Evolutionary conservation across 2,797 vertebrate genomes (phyloP), one percentile per base, ranked within the genome.

Genomic region (Tachyglossus aculeatus): DNA sequence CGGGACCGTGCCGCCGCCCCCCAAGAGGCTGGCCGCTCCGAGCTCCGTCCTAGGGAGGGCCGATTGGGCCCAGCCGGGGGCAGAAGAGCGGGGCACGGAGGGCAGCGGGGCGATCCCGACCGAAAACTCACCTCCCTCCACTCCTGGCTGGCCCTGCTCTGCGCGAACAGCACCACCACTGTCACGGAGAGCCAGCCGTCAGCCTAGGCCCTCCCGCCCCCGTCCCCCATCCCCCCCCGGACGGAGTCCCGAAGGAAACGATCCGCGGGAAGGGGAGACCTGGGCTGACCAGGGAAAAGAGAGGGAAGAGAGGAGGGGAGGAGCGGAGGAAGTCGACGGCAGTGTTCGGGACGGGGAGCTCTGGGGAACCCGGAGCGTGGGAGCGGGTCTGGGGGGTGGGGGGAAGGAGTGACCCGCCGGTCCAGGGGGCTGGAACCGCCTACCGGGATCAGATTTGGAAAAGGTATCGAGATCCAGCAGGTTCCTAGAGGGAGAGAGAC

Each of bases 371-470:
- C n/a, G n/a, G n/a, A n/a, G n/a, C n/a, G n/a, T n/a, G n/a, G n/a
- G n/a, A n/a, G n/a, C n/a, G n/a, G n/a, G n/a, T n/a, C n/a, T n/a
- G n/a, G n/a, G n/a, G n/a, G n/a, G n/a, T n/a, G n/a, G n/a, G n/a
- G n/a, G n/a, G n/a, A n/a, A n/a, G n/a, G n/a, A n/a, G n/a, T n/a
- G n/a, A n/a, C n/a, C n/a, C n/a, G n/a, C n/a, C n/a, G n/a, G n/a
- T n/a, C n/a, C n/a, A n/a, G n/a, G n/a, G n/a, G 34, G 64, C 39
- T 4, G 57, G 51, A 0, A 13, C 56, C 51, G 93, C 95, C 80
- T 94, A 97, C 96, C 95, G 68, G 96, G 96, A 80, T 97, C 96
- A 33, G 96, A 98, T 71, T 98, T 98, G 86, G 96, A 97, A 91
- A 98, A 98, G 10, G 96, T 97, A 69, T 98, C 96, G 88, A 98